These are phyloP conservation scores for Ochropacha duplaris DNA, from an alignment of 2,888 invertebrate species.

Conservation along the genomic window DNA sequence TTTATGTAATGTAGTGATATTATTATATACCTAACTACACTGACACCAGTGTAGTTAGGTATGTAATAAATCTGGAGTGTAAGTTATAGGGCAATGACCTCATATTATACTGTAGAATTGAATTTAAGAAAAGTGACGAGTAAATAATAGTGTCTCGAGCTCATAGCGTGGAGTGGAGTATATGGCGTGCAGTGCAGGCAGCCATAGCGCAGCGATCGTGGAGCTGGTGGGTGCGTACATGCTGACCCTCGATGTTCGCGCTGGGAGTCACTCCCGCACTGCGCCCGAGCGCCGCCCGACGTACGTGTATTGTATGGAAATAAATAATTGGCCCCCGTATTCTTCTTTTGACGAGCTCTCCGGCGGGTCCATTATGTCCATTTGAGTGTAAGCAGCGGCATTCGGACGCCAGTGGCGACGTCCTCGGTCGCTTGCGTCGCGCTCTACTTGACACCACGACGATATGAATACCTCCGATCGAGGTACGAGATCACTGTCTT, in stretches of 20 bases:
- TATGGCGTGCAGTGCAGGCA: not conserved
- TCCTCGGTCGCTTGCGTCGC: slow-evolving; percentile 72
- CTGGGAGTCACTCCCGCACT: slow-evolving; percentile 68
- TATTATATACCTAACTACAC: too few relatives aligned
- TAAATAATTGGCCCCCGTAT: slow-evolving; percentile 79
- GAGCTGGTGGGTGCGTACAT: slow-evolving; percentile 24
- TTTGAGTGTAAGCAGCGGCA: slow-evolving; percentile 73
- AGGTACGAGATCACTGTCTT: slow-evolving; percentile 62
- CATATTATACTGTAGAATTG: too few relatives aligned
- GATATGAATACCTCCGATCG: slow-evolving; percentile 76
- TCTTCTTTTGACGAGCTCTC: slow-evolving; percentile 80
- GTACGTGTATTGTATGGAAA: slow-evolving; percentile 79
- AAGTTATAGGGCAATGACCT: too few relatives aligned
- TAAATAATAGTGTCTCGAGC: too few relatives aligned
- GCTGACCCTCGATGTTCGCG: slow-evolving; percentile 37
- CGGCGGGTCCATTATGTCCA: slow-evolving; percentile 76
- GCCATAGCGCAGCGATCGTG: slow-evolving; percentile 15
- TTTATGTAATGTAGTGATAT: too few relatives aligned
- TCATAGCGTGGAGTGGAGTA: slow-evolving; percentile 1
- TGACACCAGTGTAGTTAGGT: too few relatives aligned
- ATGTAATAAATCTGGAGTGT: too few relatives aligned
- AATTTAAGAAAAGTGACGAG: not conserved
- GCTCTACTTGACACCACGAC: slow-evolving; percentile 55
- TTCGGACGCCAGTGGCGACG: slow-evolving; percentile 78
- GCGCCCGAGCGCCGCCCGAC: slow-evolving; percentile 69